Base-by-base conservation (phyloP, 2,888 invertebrate species). In the Apantesis nais region DNA sequence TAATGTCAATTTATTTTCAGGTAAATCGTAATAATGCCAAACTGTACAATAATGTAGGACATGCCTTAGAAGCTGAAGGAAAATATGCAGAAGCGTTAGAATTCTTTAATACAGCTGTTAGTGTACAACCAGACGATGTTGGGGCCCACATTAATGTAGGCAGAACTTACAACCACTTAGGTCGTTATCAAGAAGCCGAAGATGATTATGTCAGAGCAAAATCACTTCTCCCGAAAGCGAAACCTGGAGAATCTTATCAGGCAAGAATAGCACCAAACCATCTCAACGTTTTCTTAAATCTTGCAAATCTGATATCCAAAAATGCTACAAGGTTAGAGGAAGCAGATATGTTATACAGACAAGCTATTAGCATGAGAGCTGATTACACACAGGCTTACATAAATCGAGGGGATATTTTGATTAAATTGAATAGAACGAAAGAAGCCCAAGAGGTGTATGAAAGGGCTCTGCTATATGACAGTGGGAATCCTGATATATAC, bases 141-240 rank as follows among this genome's bases (percentile, higher is more conserved):
- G 99, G 99, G 0, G 99, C 99, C 9, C 99, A 99, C 90, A 99
- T 99, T 83, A 99, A 99, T 93, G 99, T 99, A 8, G 99, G 99
- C 22, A 96, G 99, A 76, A 99, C 99, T 0, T 98, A 98, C 92
- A 99, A 98, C 92, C 98, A 98, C 88, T 94, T 99, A 76, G 98
- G 98, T 25, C 82, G 83, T 66, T 93, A 90, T 77, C 92, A 93
- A 83, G 98, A 99, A 90, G 99, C 99, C 0, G 99, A 99, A 93
- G 97, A 97, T 80, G 99, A 99, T 1, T 99, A 99, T 90, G 96
- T 98, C 67, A 97, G 96, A 91, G 99, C 99, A 0, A 99, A 99
- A 89, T 97, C 98, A 12, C 93, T 99, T 34, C 95, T 99, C 68
- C 99, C 98, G 0, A 98, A 98, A 91, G 98, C 98, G 0, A 98